A percentile compares a stretch with the other conserved stretches of the same genome.
phyloP scores from a whole-genome alignment of 2,888 invertebrate species.

The Mechanitis mazaeus region DNA sequence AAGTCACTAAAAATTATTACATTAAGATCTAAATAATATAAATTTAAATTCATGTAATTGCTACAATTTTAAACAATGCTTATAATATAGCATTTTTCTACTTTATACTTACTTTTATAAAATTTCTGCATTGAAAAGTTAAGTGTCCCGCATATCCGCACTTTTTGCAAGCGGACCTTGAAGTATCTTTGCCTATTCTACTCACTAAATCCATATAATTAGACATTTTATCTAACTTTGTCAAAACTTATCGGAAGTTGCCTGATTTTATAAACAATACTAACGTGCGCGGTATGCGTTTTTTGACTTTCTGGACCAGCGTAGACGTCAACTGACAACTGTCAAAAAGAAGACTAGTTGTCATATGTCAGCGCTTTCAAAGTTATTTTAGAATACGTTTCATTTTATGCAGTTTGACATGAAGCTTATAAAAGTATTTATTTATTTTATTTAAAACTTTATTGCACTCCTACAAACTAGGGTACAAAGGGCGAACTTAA shows the following conservation, averaged over 20 bases:
- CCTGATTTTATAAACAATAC: background rate
- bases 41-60: background rate
- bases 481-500: no score
- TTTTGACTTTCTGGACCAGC: background rate
- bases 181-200: conserved; percentile 81
- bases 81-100: no score
- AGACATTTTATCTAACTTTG: conserved; percentile 43
- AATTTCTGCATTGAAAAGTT: conserved; percentile 97
- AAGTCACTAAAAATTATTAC: no score
- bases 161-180: conserved; percentile 93
- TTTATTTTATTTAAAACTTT: background rate
- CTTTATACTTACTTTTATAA: conserved; percentile 82
- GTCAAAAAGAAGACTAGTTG: conserved; percentile 12
- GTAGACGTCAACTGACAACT: conserved; percentile 3
- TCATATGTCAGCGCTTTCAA: conserved; percentile 4
- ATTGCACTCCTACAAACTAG: no score
- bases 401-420: conserved; percentile 9
- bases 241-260: conserved; percentile 23
- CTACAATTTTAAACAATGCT: no score
- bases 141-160: conserved; percentile 97
- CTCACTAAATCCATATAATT: conserved; percentile 60
- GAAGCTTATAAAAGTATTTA: background rate
- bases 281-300: background rate
- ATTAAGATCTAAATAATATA: no score
- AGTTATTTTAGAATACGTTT: conserved; percentile 5